phyloP scores from a whole-genome alignment of 2,888 invertebrate species.

The Sussaba pulchella region DNA sequence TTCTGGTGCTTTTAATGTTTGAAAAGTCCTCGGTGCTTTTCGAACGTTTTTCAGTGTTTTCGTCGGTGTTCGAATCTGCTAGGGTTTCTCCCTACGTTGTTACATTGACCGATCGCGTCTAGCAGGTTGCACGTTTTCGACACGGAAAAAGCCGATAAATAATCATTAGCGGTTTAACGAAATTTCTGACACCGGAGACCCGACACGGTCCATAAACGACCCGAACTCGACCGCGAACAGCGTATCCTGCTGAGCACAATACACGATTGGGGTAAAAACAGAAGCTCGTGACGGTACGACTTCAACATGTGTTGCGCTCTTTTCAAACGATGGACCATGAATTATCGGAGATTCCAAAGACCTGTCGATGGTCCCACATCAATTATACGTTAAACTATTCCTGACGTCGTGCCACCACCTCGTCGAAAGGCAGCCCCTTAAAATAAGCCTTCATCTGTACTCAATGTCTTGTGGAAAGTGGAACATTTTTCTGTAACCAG shows the following conservation, averaged over 20 bases:
- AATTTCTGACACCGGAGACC: slow-evolving; percentile 30
- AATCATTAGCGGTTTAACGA: slow-evolving; percentile 42
- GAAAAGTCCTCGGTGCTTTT: too few species aligned
- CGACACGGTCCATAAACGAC: slow-evolving; percentile 4
- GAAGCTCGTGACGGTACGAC: slow-evolving; percentile 55
- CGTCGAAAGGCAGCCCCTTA: slow-evolving; percentile 24
- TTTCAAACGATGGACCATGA: slow-evolving; percentile 20
- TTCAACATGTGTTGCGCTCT: slow-evolving; percentile 36
- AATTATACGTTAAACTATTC: slow-evolving; percentile 76
- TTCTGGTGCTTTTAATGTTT: too few species aligned
- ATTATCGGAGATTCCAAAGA: slow-evolving; percentile 22
- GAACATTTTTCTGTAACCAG: too few species aligned
- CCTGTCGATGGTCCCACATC: slow-evolving; percentile 64
- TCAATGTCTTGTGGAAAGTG: too few species aligned
- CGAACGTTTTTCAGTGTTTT: too few species aligned
- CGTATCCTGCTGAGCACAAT: neutral
- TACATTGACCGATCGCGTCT: neutral
- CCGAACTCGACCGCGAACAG: slow-evolving; percentile 55
- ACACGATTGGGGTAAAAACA: slow-evolving; percentile 61
- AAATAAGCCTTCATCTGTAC: too few species aligned
- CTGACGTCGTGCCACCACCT: slow-evolving; percentile 67
- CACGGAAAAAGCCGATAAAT: slow-evolving; percentile 48
- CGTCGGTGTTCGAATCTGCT: too few species aligned
- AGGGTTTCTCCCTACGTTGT: too few species aligned
- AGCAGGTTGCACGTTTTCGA: slow-evolving; percentile 6